Evolutionary conservation across 2,797 vertebrate species (phyloP).

Genomic region (Lates japonicus): DNA sequence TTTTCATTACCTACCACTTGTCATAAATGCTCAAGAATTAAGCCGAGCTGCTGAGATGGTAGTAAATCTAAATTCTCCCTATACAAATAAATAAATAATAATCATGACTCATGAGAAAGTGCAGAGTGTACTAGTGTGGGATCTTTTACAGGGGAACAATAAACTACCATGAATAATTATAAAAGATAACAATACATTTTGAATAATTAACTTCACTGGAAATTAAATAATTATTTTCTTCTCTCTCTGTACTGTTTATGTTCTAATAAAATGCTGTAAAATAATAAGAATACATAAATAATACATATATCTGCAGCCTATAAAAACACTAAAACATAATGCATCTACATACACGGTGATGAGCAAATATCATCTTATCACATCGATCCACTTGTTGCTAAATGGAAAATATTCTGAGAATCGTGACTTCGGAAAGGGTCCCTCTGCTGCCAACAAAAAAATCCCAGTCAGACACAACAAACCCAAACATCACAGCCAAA

Average conservation of each 20-base stretch:
- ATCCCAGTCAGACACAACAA: constrained; percentile 52
- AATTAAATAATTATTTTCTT: neutral
- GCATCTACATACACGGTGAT: neutral
- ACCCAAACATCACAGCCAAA: constrained; percentile 51
- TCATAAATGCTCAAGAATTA: neutral
- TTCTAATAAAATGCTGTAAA: neutral
- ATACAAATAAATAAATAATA: neutral
- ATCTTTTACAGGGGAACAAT: no score
- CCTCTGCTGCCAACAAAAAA: constrained; percentile 14
- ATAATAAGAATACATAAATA: neutral
- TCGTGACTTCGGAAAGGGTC: constrained; percentile 3
- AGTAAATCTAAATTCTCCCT: neutral
- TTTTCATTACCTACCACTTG: neutral
- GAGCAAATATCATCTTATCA: constrained; percentile 5
- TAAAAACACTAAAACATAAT: neutral
- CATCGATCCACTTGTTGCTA: constrained; percentile 1
- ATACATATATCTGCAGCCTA: constrained; percentile 1
- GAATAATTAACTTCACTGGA: neutral
- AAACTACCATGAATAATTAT: no score
- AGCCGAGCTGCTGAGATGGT: neutral
- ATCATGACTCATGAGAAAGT: neutral
- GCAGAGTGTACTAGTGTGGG: no score
- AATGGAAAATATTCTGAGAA: constrained; percentile 10
- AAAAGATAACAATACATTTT: no score
- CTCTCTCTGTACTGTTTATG: neutral